Conservation (phyloP, 2,888 invertebrate genomes). For the Idaea straminata region DNA sequence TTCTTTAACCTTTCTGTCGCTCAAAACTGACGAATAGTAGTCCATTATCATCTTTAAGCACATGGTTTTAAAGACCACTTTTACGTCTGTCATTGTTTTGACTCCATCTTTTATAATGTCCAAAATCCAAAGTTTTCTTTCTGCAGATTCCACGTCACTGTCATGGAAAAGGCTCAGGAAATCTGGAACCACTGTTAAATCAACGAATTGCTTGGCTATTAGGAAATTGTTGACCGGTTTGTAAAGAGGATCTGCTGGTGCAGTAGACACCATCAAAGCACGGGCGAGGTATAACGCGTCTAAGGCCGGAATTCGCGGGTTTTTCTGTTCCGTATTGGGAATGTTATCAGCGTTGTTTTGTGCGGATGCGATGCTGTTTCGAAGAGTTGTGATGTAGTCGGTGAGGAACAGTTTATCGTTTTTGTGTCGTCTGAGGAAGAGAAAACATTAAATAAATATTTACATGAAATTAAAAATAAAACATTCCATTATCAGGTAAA, state of each 20-base stretch:
- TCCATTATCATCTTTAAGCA: conserved; percentile 89
- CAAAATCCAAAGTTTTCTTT: conserved; percentile 88
- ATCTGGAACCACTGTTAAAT: conserved; percentile 91
- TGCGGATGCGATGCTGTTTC: conserved; percentile 79
- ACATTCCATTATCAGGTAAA: background rate
- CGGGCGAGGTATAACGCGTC: conserved; percentile 86
- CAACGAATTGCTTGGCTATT: conserved; percentile 87
- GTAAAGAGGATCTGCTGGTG: conserved; percentile 88
- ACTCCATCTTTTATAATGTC: conserved; percentile 88
- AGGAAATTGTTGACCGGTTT: conserved; percentile 88
- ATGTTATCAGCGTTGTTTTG: conserved; percentile 36
- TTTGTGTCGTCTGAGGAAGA: conserved; percentile 69
- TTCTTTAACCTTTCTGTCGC: conserved; percentile 82
- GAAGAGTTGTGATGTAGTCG: conserved; percentile 84
- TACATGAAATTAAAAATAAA: conserved; percentile 4
- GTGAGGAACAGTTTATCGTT: conserved; percentile 84
- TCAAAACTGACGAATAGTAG: conserved; percentile 82
- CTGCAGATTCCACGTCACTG: conserved; percentile 83
- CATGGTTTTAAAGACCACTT: conserved; percentile 85
- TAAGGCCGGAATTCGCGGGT: conserved; percentile 79
- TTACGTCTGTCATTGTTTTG: conserved; percentile 86
- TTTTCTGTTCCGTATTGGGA: conserved; percentile 36
- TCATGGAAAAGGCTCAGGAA: conserved; percentile 92
- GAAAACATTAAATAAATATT: conserved; percentile 6
- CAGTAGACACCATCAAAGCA: conserved; percentile 84